These are phyloP conservation scores for Brachionus koreanus DNA, from an alignment of 1,140 invertebrate genomes.

Conservation along the genomic window DNA sequence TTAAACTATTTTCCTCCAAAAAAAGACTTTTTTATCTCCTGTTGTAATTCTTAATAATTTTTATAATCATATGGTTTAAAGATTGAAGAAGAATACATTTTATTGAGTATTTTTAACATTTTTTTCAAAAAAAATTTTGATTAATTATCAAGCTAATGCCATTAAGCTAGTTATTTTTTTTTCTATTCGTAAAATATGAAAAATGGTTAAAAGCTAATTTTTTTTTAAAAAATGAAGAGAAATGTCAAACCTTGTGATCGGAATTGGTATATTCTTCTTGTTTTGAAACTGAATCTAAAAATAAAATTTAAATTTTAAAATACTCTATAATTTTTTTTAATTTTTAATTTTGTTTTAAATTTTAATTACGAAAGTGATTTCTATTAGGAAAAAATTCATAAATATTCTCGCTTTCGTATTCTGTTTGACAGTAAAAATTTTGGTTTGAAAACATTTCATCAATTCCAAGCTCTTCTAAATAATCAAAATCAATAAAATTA, in stretches of 20 bases:
- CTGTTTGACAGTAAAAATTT: not conserved
- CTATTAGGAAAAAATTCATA: not conserved
- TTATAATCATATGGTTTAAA: too few relatives aligned
- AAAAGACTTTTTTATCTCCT: too few relatives aligned
- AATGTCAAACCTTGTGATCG: not conserved
- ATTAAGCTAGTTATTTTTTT: not conserved
- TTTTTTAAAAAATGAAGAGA: too few relatives aligned
- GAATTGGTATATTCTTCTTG: not conserved
- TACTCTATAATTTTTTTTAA: too few relatives aligned
- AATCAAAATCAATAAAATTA: not conserved
- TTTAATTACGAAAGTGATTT: not conserved
- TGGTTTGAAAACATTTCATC: not conserved
- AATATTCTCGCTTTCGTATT: not conserved
- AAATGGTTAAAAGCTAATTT: too few relatives aligned
- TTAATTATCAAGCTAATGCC: too few relatives aligned
- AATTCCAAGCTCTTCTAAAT: not conserved
- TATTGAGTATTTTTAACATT: too few relatives aligned
- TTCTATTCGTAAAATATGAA: not conserved
- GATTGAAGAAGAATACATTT: too few relatives aligned
- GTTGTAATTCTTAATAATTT: too few relatives aligned
- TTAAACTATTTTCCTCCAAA: too few relatives aligned
- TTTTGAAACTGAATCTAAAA: not conserved
- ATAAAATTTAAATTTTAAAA: too few relatives aligned
- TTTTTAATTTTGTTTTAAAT: not conserved
- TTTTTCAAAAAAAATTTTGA: too few relatives aligned